Conservation (phyloP, 1,140 invertebrate genomes). For the Drosophila guanche region DNA sequence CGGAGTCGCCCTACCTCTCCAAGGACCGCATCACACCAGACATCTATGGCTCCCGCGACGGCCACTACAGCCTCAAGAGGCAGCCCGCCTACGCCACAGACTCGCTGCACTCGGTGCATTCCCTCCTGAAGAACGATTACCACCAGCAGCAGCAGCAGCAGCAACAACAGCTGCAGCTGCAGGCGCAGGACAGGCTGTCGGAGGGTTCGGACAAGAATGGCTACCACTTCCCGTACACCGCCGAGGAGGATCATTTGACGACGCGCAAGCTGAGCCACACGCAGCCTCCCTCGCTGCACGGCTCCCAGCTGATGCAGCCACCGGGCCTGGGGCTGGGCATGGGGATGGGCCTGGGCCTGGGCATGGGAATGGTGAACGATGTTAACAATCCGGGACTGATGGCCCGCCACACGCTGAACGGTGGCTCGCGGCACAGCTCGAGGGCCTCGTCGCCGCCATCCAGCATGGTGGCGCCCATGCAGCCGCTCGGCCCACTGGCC, state of each 20-base stretch:
- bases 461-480: conserved; percentile 83
- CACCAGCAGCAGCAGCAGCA: conserved; percentile 86
- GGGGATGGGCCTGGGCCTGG: conserved; percentile 56
- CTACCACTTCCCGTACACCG: conserved; percentile 90
- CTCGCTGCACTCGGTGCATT: conserved; percentile 84
- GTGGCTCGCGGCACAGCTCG: conserved; percentile 81
- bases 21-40: conserved; percentile 82
- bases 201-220: conserved; percentile 91
- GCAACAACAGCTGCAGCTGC: conserved; percentile 83
- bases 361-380: conserved; percentile 83
- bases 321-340: conserved; percentile 36
- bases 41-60: conserved; percentile 78
- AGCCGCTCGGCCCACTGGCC: conserved; percentile 85
- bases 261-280: conserved; percentile 83
- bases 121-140: conserved; percentile 85
- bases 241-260: conserved; percentile 85
- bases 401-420: conserved; percentile 83
- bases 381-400: conserved; percentile 84
- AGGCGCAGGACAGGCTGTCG: conserved; percentile 86
- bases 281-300: conserved; percentile 68
- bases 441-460: conserved; percentile 74
- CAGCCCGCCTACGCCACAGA: conserved; percentile 73
- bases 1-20: conserved; percentile 79
- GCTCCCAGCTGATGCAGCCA: conserved; percentile 74
- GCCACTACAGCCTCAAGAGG: conserved; percentile 77